Percentiles rank a stretch among this genome's conserved stretches.
phyloP scores from a whole-genome alignment of 2,113 vertebrate genomes.

The Grantiella picta region DNA sequence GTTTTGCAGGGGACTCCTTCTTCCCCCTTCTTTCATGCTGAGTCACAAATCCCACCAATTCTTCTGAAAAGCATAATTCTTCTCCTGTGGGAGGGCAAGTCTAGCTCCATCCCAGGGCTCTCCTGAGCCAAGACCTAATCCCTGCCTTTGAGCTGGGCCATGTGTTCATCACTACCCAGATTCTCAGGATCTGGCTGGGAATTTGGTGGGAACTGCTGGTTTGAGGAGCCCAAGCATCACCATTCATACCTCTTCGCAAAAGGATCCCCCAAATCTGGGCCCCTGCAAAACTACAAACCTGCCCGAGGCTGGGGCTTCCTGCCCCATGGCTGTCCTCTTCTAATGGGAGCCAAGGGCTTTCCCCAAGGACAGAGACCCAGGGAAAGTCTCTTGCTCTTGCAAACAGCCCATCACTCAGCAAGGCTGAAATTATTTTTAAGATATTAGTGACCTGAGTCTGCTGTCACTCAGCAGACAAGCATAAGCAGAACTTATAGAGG shows the following conservation, averaged over 20 bases:
- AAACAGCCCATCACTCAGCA: not conserved
- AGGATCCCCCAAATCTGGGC: not conserved
- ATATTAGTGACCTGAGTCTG: not conserved
- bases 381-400: not conserved
- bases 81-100: not conserved
- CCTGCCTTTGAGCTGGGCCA: not conserved
- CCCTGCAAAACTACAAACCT: not conserved
- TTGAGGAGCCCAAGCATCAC: not conserved
- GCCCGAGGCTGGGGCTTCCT: not conserved
- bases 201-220: not conserved
- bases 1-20: not conserved
- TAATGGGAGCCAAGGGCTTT: not conserved
- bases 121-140: not conserved
- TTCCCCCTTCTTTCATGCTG: not conserved
- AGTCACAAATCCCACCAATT: not conserved
- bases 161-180: not conserved
- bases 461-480: not conserved
- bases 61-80: not conserved
- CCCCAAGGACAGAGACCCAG: not conserved
- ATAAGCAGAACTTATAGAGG: not conserved
- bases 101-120: not conserved
- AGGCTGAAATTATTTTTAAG: not conserved
- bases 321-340: not conserved
- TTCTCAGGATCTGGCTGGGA: not conserved
- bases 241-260: not conserved